These are phyloP conservation scores for Orestias chungarensis DNA, from an alignment of 2,797 vertebrate genomes.

Conservation along the genomic window DNA sequence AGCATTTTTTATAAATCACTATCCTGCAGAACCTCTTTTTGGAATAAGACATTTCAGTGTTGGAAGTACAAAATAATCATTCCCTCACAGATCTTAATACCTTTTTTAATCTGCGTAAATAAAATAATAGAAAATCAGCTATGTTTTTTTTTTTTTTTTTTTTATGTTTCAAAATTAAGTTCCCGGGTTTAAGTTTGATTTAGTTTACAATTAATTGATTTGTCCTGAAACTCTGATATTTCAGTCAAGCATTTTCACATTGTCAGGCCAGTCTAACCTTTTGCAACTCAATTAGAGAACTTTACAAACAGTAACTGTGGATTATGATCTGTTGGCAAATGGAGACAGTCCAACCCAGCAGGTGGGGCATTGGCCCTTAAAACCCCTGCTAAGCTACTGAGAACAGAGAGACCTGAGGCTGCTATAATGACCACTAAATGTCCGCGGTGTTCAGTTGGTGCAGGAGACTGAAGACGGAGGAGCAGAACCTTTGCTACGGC, in stretches of 20 bases:
- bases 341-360: slow-evolving; percentile 54
- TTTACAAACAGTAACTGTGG: slow-evolving; percentile 46
- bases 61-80: not conserved
- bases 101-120: not conserved
- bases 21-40: no score
- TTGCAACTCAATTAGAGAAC: slow-evolving; percentile 61
- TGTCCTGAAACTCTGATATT: not conserved
- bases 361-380: slow-evolving; percentile 49
- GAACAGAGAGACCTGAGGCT: slow-evolving; percentile 57
- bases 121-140: not conserved
- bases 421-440: slow-evolving; percentile 80
- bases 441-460: slow-evolving; percentile 74
- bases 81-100: not conserved
- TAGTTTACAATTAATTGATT: not conserved
- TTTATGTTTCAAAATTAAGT: not conserved
- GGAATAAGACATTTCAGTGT: no score
- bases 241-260: slow-evolving; percentile 1
- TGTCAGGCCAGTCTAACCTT: slow-evolving; percentile 11
- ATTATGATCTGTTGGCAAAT: slow-evolving; percentile 44
- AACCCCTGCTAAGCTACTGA: slow-evolving; percentile 69
- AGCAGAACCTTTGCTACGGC: slow-evolving; percentile 72
- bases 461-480: slow-evolving; percentile 69
- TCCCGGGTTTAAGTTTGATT: not conserved
- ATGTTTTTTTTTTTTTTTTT: not conserved
- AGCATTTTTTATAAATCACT: no score